These are phyloP conservation scores for Isichthys henryi DNA, from an alignment of 2,113 vertebrate species.

Conservation along the genomic window DNA sequence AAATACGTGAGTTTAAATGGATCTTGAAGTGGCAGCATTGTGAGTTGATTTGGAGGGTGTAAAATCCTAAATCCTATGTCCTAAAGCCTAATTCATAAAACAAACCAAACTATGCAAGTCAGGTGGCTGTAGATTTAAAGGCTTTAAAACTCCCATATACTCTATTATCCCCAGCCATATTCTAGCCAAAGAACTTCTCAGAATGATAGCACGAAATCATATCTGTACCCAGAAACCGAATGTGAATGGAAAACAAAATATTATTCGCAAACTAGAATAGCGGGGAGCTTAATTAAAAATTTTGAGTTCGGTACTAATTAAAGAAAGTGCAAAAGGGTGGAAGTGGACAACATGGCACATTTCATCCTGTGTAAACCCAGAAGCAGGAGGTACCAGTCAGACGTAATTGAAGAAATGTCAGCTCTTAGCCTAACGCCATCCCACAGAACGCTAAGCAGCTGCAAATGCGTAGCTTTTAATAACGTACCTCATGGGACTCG, in stretches of 20 bases:
- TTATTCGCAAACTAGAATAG: background rate
- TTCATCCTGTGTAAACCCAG: conserved; percentile 38
- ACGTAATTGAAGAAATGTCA: conserved; percentile 57
- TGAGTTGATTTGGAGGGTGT: background rate
- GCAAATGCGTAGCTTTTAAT: conserved; percentile 51
- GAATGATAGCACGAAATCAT: background rate
- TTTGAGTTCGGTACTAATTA: background rate
- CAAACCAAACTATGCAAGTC: background rate
- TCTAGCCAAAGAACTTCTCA: background rate
- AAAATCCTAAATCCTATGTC: background rate
- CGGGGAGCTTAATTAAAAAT: background rate
- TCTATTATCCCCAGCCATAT: background rate
- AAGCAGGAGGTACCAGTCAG: conserved; percentile 26
- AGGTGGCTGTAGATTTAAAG: conserved; percentile 2
- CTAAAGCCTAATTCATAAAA: background rate
- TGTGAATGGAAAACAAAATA: background rate
- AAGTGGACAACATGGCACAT: conserved; percentile 39
- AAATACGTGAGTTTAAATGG: background rate
- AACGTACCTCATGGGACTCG: conserved; percentile 51
- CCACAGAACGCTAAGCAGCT: conserved; percentile 42
- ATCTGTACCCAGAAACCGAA: background rate
- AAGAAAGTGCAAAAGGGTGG: conserved; percentile 35
- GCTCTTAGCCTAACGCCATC: conserved; percentile 38
- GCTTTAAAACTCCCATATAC: background rate
- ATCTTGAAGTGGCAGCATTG: background rate